Base-by-base conservation (phyloP, 2,113 vertebrate genomes). In the Hyperoodon ampullatus region DNA sequence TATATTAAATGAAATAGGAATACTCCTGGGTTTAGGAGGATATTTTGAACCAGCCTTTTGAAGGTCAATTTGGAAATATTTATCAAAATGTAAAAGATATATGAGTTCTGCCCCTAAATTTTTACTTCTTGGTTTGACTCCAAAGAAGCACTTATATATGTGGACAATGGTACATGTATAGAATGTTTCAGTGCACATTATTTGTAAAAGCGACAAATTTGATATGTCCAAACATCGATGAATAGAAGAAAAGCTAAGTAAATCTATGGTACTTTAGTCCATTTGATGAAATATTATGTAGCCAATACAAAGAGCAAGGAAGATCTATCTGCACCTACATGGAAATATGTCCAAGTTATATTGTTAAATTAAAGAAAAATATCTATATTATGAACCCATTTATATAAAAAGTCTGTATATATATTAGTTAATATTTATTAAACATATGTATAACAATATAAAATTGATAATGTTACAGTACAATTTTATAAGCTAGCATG, bases 241-340 rank as follows among this genome's bases (percentile, higher is more conserved):
- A 85, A 61, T 24, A 68, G 71, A 94, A 85, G 44, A 82, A 82
- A 90, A 65, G 15, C 39, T 89, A 61, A 96, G 30, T 44, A 86
- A 66, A 68, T 39, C 44, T 93, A 42, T 88, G 50, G 5, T 70
- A 16, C 12, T 84, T 91, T 42, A 93, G 75, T 68, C 35, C 84
- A 68, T 15, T 50, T 0, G 42, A 50, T 90, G n/a, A 72, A 78
- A 84, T 88, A 68, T 50, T 23, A 28, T 58, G 16, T 23, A 80
- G 19, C 16, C 78, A 60, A 63, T 85, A 75, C 24, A 61, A 70
- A 89, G 63, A 75, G 19, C 39, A 86, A 71, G 23, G 35, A 90
- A 82, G 21, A 11, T 28, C 3, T 1, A 9, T 42, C 5, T 11
- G n/a, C 19, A 33, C 7, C 21, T 15, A 28, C 12, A 7, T 82